Evolutionary conservation across 64 coral and sea anemone genomes (phyloP), one percentile per base, ranked within the genome.

Genomic region (Pocillopora verrucosa): DNA sequence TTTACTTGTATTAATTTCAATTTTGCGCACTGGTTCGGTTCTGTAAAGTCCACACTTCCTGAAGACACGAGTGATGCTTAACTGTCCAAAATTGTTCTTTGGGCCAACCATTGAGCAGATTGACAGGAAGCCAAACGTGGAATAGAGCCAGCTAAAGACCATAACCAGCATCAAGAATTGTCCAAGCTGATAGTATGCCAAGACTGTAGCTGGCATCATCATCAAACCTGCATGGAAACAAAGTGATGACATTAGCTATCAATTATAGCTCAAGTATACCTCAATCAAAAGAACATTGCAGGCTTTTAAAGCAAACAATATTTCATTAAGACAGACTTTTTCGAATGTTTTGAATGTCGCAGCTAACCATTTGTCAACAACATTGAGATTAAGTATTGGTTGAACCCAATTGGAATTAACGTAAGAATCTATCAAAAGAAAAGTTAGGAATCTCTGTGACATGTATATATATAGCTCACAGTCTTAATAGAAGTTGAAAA

Each of bases 121-220:
- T 12, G 96, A 95, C 64, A 91, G 86, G 84, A 95, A 99, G 63
- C 68, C 80, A 30, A 99, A 99, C 57, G 96, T 99, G 6, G 93
- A 89, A 73, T 90, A 95, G 22, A 99, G 69, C 93, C 94, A 99
- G 65, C 96, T 99, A 60, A 95, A 92, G 11, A 95, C 79, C 96
- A 99, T 99, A 36, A 99, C 90, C 59, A 99, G 76, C 83, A 95
- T 95, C 16, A 99, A 80, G 78, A 99, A 99, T 59, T 95, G 91
- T 80, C 96, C 96, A 58, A 98, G 68, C 90, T 98, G 96, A 65
- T 36, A 88, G 73, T 95, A 98, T 0, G 73, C 96, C n/a, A 98
- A 82, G 1, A 98, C 96, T 22, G 73, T 90, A 1, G 96, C 91
- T 10, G 94, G 94, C 93, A 98, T 95, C 96, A 98, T 95, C 60